Evolutionary conservation across 2,113 vertebrate genomes (phyloP).

Genomic region (Anguilla rostrata): DNA sequence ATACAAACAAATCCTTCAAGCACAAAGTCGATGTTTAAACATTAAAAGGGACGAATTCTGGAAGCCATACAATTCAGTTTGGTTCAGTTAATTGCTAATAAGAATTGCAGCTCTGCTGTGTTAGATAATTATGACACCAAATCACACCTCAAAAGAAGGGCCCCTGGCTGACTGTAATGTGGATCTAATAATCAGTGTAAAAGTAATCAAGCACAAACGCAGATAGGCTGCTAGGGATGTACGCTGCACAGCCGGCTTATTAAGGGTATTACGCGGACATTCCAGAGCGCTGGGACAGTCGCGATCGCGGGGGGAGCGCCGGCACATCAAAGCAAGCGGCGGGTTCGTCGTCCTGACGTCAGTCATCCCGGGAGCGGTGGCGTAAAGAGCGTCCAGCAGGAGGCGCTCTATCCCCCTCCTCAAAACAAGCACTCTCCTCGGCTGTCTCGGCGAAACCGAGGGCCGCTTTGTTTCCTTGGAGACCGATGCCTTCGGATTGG

Average conservation of each 20-base stretch:
- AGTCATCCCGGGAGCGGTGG: background rate
- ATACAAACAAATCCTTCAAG: slow-evolving; percentile 82
- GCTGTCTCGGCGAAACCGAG: background rate
- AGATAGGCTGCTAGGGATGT: slow-evolving; percentile 43
- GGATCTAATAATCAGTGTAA: slow-evolving; percentile 68
- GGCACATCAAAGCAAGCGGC: background rate
- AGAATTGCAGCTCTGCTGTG: slow-evolving; percentile 72
- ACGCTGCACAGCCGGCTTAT: slow-evolving; percentile 17
- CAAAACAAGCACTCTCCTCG: background rate
- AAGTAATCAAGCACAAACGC: slow-evolving; percentile 53
- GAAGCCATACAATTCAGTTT: slow-evolving; percentile 78
- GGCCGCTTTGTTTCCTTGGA: background rate
- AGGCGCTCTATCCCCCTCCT: background rate
- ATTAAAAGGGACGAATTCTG: slow-evolving; percentile 72
- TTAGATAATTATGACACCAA: slow-evolving; percentile 77
- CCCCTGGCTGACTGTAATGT: slow-evolving; percentile 70
- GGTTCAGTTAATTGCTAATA: slow-evolving; percentile 81
- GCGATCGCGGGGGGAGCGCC: background rate
- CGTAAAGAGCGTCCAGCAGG: background rate
- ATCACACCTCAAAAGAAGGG: slow-evolving; percentile 69
- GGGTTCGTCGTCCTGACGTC: background rate
- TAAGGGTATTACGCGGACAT: slow-evolving; percentile 15
- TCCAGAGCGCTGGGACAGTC: background rate
- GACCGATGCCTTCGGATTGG: background rate
- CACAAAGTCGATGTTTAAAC: slow-evolving; percentile 78